Conservation (phyloP, 1,140 invertebrate species). For the Bombus balteatus region DNA sequence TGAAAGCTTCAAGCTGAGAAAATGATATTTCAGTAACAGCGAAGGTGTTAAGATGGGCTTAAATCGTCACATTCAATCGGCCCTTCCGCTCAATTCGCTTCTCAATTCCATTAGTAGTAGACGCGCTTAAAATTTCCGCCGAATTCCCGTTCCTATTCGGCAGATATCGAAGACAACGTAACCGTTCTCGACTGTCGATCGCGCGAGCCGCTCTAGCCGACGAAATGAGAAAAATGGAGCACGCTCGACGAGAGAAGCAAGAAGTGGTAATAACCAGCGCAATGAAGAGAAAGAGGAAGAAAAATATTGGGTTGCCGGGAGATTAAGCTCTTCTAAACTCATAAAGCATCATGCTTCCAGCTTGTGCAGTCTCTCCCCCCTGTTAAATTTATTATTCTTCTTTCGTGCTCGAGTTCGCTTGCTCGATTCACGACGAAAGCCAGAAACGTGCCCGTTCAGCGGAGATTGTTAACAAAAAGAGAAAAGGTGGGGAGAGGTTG, state of each 20-base stretch:
- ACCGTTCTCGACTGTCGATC: background rate
- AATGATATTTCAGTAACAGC: no score
- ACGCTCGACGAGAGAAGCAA: constrained; percentile 11
- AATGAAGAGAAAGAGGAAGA: constrained; percentile 35
- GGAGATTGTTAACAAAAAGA: background rate
- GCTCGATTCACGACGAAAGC: constrained; percentile 18
- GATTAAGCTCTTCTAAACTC: constrained; percentile 55
- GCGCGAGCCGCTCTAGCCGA: background rate
- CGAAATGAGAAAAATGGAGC: constrained; percentile 30
- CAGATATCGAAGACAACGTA: background rate
- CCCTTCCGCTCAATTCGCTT: no score
- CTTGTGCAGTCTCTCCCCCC: background rate
- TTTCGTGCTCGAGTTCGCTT: constrained; percentile 1
- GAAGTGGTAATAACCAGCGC: constrained; percentile 34
- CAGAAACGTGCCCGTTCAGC: constrained; percentile 9
- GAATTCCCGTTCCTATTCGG: background rate
- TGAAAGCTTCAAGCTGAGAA: no score
- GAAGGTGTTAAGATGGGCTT: no score
- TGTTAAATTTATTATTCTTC: constrained; percentile 50
- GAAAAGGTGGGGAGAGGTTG: background rate
- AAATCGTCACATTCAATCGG: no score
- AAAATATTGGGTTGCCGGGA: constrained; percentile 49
- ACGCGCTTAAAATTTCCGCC: background rate
- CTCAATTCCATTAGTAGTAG: no score
- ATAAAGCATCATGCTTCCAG: constrained; percentile 39